These are phyloP conservation scores for Paramormyrops hopkinsi DNA, from an alignment of 2,797 vertebrate species.

Conservation along the genomic window DNA sequence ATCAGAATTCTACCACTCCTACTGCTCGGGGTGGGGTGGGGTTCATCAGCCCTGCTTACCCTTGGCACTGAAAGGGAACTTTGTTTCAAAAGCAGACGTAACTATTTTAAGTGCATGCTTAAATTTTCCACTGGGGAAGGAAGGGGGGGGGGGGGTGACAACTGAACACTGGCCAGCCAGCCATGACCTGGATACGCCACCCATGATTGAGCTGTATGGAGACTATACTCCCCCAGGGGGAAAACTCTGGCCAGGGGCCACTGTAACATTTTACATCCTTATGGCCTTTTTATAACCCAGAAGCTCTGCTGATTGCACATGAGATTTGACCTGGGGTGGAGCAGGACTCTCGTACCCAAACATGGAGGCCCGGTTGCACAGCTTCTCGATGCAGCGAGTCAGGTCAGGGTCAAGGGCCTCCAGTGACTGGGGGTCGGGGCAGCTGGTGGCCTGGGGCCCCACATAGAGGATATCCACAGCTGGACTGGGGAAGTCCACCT, in stretches of 20 bases:
- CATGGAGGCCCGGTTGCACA: conserved; percentile 75
- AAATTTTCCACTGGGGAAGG: conserved; percentile 4
- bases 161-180: neutral
- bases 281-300: neutral
- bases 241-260: neutral
- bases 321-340: neutral
- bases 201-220: neutral
- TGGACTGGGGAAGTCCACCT: conserved; percentile 86
- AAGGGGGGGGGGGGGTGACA: neutral
- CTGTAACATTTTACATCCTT: neutral
- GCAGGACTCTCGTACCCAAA: conserved; percentile 65
- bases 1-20: neutral
- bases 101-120: neutral
- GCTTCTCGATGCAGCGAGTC: conserved; percentile 70
- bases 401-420: conserved; percentile 75
- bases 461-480: conserved; percentile 76
- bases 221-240: neutral
- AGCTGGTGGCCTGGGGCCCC: conserved; percentile 63
- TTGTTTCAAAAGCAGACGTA: neutral
- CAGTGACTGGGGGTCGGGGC: conserved; percentile 54
- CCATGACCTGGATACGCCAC: neutral
- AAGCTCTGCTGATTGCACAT: neutral
- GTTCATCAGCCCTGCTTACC: neutral
- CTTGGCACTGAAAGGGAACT: neutral
- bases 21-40: neutral